These are phyloP conservation scores for Anolis sagrei DNA, from an alignment of 2,113 vertebrate genomes.

Conservation along the genomic window DNA sequence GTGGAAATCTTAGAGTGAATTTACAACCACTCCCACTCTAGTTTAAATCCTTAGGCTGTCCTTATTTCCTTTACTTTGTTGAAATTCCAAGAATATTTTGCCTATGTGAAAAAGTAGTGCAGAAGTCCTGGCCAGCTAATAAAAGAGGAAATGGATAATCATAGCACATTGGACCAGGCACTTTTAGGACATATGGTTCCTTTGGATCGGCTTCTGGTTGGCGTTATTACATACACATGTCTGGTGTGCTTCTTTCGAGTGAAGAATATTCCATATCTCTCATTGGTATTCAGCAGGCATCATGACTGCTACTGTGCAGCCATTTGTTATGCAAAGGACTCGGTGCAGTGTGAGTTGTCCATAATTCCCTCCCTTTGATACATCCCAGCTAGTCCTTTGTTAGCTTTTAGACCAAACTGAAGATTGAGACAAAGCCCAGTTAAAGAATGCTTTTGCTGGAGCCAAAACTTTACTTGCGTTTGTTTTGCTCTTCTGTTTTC, in stretches of 20 bases:
- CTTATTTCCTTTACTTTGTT: constrained; percentile 61
- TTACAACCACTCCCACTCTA: constrained; percentile 41
- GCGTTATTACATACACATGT: constrained; percentile 53
- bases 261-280: constrained; percentile 42
- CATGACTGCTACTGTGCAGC: constrained; percentile 63
- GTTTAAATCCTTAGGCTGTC: constrained; percentile 53
- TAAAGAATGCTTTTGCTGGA: constrained; percentile 41
- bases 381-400: constrained; percentile 67
- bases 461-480: constrained; percentile 34
- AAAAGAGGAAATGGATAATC: constrained; percentile 28
- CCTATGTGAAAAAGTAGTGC: constrained; percentile 20
- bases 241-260: constrained; percentile 40
- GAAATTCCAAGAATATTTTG: constrained; percentile 52
- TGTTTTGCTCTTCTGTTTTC: constrained; percentile 36
- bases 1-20: constrained; percentile 24
- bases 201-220: background rate
- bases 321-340: constrained; percentile 72
- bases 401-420: constrained; percentile 37
- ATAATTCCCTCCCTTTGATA: constrained; percentile 63
- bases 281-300: constrained; percentile 67
- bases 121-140: constrained; percentile 23
- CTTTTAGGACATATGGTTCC: constrained; percentile 15
- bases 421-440: constrained; percentile 6
- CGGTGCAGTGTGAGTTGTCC: constrained; percentile 51
- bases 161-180: constrained; percentile 9